Conservation (phyloP, 1,140 invertebrate genomes). For the Heterodera carotae region DNA sequence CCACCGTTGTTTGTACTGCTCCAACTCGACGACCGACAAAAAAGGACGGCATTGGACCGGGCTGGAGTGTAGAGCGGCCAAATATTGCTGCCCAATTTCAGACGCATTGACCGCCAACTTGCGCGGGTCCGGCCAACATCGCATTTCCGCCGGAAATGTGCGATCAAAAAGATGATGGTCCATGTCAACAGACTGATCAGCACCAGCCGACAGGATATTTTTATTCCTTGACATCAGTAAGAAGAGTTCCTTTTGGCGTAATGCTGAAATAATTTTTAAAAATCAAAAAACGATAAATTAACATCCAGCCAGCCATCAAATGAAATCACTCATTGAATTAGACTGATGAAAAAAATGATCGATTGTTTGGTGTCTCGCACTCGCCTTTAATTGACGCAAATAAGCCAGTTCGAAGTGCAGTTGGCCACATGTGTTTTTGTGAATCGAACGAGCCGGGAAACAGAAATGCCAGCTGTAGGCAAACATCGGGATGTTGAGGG, state of each 20-base stretch:
- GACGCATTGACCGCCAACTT: neutral
- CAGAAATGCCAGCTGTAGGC: conserved; percentile 8
- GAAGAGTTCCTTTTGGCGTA: neutral
- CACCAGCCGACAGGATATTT: neutral
- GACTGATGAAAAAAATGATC: no score
- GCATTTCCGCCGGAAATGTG: neutral
- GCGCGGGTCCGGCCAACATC: neutral
- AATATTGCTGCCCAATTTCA: neutral
- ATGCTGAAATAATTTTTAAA: neutral
- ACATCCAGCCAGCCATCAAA: no score
- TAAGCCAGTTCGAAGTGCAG: neutral
- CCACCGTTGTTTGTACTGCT: neutral
- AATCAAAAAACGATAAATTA: neutral
- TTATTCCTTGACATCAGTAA: neutral
- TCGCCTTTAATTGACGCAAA: neutral
- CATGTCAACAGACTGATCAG: neutral
- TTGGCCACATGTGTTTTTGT: neutral
- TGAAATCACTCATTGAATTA: no score
- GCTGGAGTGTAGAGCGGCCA: neutral
- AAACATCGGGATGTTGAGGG: neutral
- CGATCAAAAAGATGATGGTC: neutral
- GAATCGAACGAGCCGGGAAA: neutral
- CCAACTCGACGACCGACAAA: neutral
- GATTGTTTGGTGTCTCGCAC: no score
- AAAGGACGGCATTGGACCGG: neutral